Evolutionary conservation across 1,140 invertebrate genomes (phyloP).

Genomic region (Lerema accius): DNA sequence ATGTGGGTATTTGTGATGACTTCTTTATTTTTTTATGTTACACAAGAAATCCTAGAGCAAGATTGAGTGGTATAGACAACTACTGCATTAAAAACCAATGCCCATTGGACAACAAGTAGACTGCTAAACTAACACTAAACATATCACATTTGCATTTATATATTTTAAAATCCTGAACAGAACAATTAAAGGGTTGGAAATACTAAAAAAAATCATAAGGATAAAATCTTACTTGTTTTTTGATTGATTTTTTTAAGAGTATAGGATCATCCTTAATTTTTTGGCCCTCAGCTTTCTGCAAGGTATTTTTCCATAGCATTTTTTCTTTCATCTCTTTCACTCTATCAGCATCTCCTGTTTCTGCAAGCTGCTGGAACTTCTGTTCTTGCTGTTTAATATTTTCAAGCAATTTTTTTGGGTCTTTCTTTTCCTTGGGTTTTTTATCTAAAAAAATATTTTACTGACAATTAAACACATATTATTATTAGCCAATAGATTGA

Average conservation of each 20-base stretch:
- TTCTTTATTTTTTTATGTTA: too few relatives aligned
- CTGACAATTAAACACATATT: too few relatives aligned
- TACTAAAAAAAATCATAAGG: constrained; percentile 13
- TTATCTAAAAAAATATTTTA: constrained; percentile 62
- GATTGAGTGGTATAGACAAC: too few relatives aligned
- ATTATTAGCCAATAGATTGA: too few relatives aligned
- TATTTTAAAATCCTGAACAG: too few relatives aligned
- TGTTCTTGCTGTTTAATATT: constrained; percentile 88
- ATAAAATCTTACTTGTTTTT: constrained; percentile 80
- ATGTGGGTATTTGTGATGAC: too few relatives aligned
- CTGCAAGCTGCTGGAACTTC: constrained; percentile 85
- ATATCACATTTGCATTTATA: too few relatives aligned
- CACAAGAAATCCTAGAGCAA: too few relatives aligned
- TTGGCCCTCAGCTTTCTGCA: constrained; percentile 89
- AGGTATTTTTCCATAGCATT: constrained; percentile 88
- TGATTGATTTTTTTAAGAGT: constrained; percentile 90
- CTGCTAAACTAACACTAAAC: too few relatives aligned
- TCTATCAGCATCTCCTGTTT: constrained; percentile 85
- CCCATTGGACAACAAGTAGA: too few relatives aligned
- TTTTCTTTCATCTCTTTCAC: constrained; percentile 87
- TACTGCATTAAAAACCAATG: too few relatives aligned
- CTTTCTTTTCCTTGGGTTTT: constrained; percentile 83
- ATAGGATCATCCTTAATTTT: constrained; percentile 93
- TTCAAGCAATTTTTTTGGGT: constrained; percentile 88
- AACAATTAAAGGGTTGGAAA: too few relatives aligned